phyloP scores from a whole-genome alignment of 2,113 vertebrate genomes.

The Esox niger region DNA sequence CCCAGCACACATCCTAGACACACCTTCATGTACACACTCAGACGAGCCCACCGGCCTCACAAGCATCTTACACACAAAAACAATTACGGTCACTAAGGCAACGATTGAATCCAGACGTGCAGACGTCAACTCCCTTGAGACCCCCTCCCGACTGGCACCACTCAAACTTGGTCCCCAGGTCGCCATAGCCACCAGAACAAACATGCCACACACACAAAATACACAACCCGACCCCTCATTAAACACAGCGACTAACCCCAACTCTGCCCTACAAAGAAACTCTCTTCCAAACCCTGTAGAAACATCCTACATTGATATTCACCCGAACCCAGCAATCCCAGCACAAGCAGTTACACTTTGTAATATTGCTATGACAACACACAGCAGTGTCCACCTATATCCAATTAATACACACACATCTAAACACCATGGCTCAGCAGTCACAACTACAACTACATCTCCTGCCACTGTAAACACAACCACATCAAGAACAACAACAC shows the following conservation, averaged over 20 bases:
- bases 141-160: slow-evolving; percentile 16
- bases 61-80: slow-evolving; percentile 34
- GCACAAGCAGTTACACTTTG: neutral
- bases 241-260: neutral
- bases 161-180: slow-evolving; percentile 45
- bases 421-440: neutral
- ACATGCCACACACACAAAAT: slow-evolving; percentile 21
- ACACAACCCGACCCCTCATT: slow-evolving; percentile 11
- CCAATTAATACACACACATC: neutral
- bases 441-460: neutral
- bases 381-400: slow-evolving; percentile 18
- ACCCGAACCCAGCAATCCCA: neutral
- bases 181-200: slow-evolving; percentile 52
- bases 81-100: slow-evolving; percentile 51
- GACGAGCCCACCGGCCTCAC: slow-evolving; percentile 11
- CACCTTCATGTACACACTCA: slow-evolving; percentile 10
- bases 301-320: neutral
- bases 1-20: slow-evolving; percentile 22
- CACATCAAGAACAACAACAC: neutral
- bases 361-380: neutral
- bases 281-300: too few species aligned
- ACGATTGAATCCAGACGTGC: slow-evolving; percentile 49
- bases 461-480: neutral
- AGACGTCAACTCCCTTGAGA: neutral
- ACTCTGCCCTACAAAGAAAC: too few species aligned